Base-by-base conservation (phyloP, 2,888 invertebrate species). In the Cheilosia impressa region DNA sequence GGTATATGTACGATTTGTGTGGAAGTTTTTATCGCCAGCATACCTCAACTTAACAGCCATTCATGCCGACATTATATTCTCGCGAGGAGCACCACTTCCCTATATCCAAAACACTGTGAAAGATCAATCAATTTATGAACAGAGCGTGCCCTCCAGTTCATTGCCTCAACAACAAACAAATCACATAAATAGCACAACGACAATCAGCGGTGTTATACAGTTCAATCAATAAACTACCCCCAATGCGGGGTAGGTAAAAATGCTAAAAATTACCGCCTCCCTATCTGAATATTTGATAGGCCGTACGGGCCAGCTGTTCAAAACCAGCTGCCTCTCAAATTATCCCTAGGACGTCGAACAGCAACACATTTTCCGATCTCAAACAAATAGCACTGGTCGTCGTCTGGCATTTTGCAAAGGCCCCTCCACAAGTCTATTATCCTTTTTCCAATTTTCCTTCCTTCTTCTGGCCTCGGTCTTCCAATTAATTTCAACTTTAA, bases 401-500 rank as follows among this genome's bases (percentile, higher is more conserved):
- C 34, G 55, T 57, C 65, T 72, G 73, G 63, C 24, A 45, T 63
- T 63, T 55, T 17, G 50, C 15, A 41, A 38, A 47, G 2, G 3
- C 34, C 2, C 19, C 55, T 38, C 34, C 15, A 27, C 9, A 38
- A 24, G 50, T n/a, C 38, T 22, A 31, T 73, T 57, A 65, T 65
- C 65, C 65, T 65, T 50, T 75, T 65, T 47, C 57, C 75, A 68
- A 62, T 69, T 77, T 77, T 62, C 43, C 43, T 43, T 43, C 31
- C 53, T 27, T 55, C 63, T 65, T 52, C 65, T 60, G 50, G 72
- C 82, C 66, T 72, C 66, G 57, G 72, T 72, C 72, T 82, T 78
- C 82, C 78, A 82, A 82, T 82, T 82, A 82, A 82, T 82, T 82
- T 78, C 62, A 82, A 82, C 77, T 78, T 77, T 78, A 82, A 82